Evolutionary conservation across 2,797 vertebrate genomes (phyloP).

Genomic region (Sphaeramia orbicularis): DNA sequence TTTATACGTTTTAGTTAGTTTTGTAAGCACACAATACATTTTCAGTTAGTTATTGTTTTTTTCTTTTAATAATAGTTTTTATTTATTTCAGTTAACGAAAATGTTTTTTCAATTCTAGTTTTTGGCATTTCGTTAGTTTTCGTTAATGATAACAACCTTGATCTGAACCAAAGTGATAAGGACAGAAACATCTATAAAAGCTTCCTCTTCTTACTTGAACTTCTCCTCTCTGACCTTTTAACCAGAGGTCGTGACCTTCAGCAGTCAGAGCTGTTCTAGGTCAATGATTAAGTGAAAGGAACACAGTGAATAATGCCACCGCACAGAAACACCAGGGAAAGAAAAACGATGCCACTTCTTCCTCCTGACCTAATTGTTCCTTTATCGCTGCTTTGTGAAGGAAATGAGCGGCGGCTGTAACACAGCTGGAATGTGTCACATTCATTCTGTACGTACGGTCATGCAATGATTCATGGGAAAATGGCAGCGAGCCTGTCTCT

Average conservation of each 20-base stretch:
- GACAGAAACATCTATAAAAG: slow-evolving; percentile 8
- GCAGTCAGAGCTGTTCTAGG: not conserved
- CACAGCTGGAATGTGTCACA: slow-evolving; percentile 15
- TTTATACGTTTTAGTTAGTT: no score
- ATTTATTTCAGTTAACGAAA: no score
- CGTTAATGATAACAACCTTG: no score
- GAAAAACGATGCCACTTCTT: slow-evolving; percentile 11
- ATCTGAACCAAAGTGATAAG: not conserved
- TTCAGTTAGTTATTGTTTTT: no score
- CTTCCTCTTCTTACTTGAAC: slow-evolving; percentile 43
- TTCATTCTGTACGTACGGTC: slow-evolving; percentile 6
- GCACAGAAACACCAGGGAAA: not conserved
- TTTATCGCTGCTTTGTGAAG: slow-evolving; percentile 33
- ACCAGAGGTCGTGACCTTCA: slow-evolving; percentile 20
- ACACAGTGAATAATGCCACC: slow-evolving; percentile 12
- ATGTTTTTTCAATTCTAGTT: no score
- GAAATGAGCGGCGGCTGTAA: slow-evolving; percentile 1
- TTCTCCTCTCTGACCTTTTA: slow-evolving; percentile 43
- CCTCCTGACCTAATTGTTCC: slow-evolving; percentile 16
- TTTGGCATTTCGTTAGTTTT: no score
- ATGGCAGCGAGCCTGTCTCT: slow-evolving; percentile 7
- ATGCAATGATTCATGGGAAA: slow-evolving; percentile 39
- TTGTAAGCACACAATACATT: no score
- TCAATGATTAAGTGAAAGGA: slow-evolving; percentile 26
- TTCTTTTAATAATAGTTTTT: no score